phyloP scores from a whole-genome alignment of 1,140 invertebrate species.

The Microplitis mediator region DNA sequence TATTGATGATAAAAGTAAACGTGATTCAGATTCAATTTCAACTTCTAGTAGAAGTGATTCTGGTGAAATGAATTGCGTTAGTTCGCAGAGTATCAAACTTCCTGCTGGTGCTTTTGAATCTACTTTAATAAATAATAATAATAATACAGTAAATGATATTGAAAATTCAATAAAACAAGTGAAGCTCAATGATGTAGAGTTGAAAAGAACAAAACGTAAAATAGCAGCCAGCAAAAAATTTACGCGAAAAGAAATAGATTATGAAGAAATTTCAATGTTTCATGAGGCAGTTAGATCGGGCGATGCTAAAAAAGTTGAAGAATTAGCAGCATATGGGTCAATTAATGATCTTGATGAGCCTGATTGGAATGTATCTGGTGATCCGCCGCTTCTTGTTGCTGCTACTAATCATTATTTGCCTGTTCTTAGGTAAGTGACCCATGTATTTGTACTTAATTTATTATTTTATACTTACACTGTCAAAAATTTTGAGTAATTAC shows the following conservation, averaged over 20 bases:
- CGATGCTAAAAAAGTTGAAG: slow-evolving; percentile 42
- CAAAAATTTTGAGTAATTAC: background rate
- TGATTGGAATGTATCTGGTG: slow-evolving; percentile 57
- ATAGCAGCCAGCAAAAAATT: slow-evolving; percentile 10
- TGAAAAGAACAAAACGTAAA: background rate
- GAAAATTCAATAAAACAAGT: slow-evolving; percentile 10
- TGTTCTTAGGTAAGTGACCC: slow-evolving; percentile 47
- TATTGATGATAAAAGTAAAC: slow-evolving; percentile 15
- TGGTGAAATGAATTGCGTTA: background rate
- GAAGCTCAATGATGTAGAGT: background rate
- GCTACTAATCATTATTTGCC: slow-evolving; percentile 51
- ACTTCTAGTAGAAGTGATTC: slow-evolving; percentile 7
- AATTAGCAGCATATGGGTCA: slow-evolving; percentile 42
- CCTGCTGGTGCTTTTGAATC: background rate
- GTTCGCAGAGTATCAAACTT: background rate
- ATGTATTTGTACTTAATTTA: background rate
- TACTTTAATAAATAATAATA: background rate
- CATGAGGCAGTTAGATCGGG: slow-evolving; percentile 50
- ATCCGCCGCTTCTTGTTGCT: slow-evolving; percentile 56
- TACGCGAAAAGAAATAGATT: slow-evolving; percentile 14
- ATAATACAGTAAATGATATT: slow-evolving; percentile 8
- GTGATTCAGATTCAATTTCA: slow-evolving; percentile 3
- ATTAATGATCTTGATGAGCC: slow-evolving; percentile 55
- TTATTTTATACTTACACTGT: background rate
- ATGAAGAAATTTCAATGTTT: slow-evolving; percentile 34